Evolutionary conservation across 2,113 vertebrate species (phyloP).

Genomic region (Hiodon alosoides): DNA sequence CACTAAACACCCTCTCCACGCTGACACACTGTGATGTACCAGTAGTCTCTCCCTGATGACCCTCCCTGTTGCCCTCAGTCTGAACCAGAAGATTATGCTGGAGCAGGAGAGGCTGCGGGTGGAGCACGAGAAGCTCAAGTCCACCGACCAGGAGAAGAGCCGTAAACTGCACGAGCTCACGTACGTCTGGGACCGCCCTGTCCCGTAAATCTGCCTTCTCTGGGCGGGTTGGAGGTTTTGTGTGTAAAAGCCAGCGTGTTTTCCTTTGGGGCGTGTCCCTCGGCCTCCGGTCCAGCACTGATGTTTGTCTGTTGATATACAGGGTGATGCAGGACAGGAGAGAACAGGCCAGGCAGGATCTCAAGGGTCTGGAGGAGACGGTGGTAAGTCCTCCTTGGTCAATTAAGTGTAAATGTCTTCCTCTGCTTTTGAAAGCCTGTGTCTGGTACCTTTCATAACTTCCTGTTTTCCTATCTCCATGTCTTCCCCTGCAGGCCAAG

Average conservation of each 20-base stretch:
- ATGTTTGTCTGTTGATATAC: background rate
- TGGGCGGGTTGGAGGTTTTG: background rate
- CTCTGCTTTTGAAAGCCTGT: background rate
- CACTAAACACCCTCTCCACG: background rate
- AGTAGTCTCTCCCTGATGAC: no score
- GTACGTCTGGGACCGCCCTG: slow-evolving; percentile 56
- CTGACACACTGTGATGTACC: no score
- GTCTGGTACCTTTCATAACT: background rate
- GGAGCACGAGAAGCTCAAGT: slow-evolving; percentile 91
- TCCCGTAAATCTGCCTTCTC: background rate
- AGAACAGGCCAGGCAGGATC: slow-evolving; percentile 92
- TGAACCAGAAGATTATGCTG: slow-evolving; percentile 96
- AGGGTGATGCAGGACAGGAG: slow-evolving; percentile 95
- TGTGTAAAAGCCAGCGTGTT: background rate
- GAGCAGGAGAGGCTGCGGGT: slow-evolving; percentile 89
- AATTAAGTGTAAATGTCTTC: background rate
- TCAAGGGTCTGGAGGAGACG: slow-evolving; percentile 96
- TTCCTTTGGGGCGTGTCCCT: no score
- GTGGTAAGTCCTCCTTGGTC: slow-evolving; percentile 72
- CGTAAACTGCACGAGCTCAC: slow-evolving; percentile 91
- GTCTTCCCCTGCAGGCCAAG: slow-evolving; percentile 70
- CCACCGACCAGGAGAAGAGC: slow-evolving; percentile 91
- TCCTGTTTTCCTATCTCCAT: background rate
- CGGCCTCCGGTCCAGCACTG: background rate
- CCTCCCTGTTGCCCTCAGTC: slow-evolving; percentile 54